Conservation (phyloP, 2,113 vertebrate species). For the Podilymbus podiceps region DNA sequence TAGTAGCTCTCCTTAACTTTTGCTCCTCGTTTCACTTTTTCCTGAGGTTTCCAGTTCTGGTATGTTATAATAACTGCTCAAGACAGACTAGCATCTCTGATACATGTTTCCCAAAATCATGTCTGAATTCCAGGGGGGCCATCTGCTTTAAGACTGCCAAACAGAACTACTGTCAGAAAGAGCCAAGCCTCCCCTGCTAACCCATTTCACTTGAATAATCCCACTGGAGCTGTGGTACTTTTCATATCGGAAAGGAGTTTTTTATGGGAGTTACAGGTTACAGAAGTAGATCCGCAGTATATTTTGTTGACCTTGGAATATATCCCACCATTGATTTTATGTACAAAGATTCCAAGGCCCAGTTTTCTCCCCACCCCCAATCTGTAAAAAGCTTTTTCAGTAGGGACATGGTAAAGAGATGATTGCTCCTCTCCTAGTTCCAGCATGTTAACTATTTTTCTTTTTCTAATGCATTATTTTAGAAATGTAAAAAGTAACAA, state of each 20-base stretch:
- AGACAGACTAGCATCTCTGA: background rate
- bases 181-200: background rate
- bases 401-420: background rate
- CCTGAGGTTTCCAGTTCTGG: background rate
- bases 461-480: background rate
- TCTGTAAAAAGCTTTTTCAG: background rate
- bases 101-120: background rate
- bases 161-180: background rate
- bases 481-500: background rate
- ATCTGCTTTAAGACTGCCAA: background rate
- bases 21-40: background rate
- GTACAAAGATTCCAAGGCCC: background rate
- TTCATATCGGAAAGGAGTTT: background rate
- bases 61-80: background rate
- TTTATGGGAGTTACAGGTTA: background rate
- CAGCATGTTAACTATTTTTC: background rate
- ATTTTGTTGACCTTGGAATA: conserved; percentile 26
- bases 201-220: background rate
- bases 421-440: background rate
- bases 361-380: background rate
- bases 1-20: background rate
- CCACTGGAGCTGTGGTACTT: background rate
- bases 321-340: conserved; percentile 6
- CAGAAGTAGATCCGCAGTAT: background rate
- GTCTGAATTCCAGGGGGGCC: background rate